Conservation (phyloP, 1,140 invertebrate species). For the Bombus sylvicola region DNA sequence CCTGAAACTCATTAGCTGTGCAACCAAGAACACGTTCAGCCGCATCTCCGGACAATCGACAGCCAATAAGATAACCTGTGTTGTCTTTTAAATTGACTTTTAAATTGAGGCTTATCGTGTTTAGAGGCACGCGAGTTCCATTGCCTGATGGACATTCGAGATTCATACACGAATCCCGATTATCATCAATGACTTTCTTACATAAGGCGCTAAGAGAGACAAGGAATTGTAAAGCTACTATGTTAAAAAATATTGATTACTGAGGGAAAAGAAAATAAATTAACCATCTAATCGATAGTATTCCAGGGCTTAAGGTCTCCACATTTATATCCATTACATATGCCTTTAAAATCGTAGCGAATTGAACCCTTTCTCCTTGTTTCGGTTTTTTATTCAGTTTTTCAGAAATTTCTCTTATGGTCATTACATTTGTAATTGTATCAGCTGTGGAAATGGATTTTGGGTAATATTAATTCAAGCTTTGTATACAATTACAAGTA, state of each 20-base stretch:
- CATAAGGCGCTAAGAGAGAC: conserved; percentile 75
- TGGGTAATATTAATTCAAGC: background rate
- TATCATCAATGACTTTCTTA: conserved; percentile 69
- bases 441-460: conserved; percentile 67
- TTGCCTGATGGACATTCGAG: conserved; percentile 80
- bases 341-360: conserved; percentile 79
- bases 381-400: conserved; percentile 67
- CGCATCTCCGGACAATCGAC: conserved; percentile 73
- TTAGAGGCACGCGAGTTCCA: conserved; percentile 72
- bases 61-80: conserved; percentile 80
- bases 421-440: conserved; percentile 80
- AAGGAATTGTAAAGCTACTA: background rate
- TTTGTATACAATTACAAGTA: background rate
- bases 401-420: conserved; percentile 78
- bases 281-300: conserved; percentile 76
- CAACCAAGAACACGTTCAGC: conserved; percentile 76
- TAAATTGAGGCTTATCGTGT: conserved; percentile 72
- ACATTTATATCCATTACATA: conserved; percentile 80
- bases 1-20: conserved; percentile 72
- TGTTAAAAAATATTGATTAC: background rate
- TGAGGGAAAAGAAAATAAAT: conserved; percentile 11
- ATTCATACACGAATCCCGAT: conserved; percentile 80
- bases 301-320: conserved; percentile 61
- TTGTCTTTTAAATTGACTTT: conserved; percentile 80
- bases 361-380: conserved; percentile 72